Conservation (phyloP, 2,888 invertebrate species). For the Luffia ferchaultella region DNA sequence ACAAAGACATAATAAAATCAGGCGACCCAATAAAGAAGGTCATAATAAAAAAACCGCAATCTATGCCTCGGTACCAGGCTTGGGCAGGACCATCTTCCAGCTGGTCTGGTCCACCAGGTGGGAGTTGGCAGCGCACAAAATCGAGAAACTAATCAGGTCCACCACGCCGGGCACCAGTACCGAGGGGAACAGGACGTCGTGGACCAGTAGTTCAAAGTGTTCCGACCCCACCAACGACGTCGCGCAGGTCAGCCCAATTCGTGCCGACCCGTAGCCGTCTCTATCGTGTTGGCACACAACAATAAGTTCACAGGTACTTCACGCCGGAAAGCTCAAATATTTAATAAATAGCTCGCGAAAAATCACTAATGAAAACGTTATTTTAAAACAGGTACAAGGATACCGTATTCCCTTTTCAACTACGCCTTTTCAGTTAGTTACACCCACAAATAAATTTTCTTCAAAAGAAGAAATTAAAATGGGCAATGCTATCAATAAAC, state of each 20-base stretch:
- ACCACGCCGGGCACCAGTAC: neutral
- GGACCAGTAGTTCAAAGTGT: neutral
- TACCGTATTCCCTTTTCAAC: neutral
- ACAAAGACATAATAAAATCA: neutral
- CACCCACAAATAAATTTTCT: neutral
- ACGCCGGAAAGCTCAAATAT: conserved; percentile 1
- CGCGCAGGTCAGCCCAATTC: neutral
- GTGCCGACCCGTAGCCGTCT: neutral
- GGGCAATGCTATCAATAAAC: neutral
- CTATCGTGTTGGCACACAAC: neutral
- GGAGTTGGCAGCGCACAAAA: no score
- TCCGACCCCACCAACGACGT: neutral
- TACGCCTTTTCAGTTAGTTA: neutral
- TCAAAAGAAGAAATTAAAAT: neutral
- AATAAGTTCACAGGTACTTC: neutral
- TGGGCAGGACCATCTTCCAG: neutral
- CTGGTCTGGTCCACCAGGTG: neutral
- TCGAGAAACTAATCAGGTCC: neutral
- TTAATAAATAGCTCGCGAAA: neutral
- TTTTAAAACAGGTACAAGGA: neutral
- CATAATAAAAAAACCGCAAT: neutral
- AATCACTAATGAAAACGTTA: neutral
- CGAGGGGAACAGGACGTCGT: neutral
- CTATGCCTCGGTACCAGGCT: neutral
- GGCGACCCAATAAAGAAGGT: neutral